Evolutionary conservation across 2,888 invertebrate genomes (phyloP).

Genomic region (Microplitis deprimator): DNA sequence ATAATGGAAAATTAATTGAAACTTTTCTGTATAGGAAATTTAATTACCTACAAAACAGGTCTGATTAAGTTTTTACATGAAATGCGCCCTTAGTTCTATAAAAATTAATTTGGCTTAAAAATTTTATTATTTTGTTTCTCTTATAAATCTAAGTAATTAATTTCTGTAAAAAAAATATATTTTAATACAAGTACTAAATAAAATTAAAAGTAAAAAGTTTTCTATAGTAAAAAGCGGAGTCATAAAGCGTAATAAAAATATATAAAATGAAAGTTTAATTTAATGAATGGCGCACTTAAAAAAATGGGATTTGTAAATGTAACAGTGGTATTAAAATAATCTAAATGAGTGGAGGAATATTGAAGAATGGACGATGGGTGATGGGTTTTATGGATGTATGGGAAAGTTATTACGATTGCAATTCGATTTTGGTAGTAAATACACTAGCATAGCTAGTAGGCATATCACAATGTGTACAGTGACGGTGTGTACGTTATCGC

Average conservation of each 20-base stretch:
- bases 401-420: constrained; percentile 5
- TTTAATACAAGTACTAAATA: no score
- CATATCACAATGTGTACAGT: neutral
- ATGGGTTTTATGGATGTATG: neutral
- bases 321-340: neutral
- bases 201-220: neutral
- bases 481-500: constrained; percentile 31
- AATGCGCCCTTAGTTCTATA: no score
- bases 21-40: no score
- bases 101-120: no score
- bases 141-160: no score
- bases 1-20: no score
- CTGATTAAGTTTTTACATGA: no score
- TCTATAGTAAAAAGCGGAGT: neutral
- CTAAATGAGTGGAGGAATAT: neutral
- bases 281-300: neutral
- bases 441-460: neutral
- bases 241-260: neutral
- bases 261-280: neutral
- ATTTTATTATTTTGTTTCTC: no score
- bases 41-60: no score
- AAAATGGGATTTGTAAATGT: neutral
- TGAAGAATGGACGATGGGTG: neutral
- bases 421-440: constrained; percentile 29
- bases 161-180: no score